A percentile compares a stretch with the other conserved stretches of the same genome.
phyloP scores from a whole-genome alignment of 2,113 vertebrate genomes.

The human (Homo sapiens) region DNA sequence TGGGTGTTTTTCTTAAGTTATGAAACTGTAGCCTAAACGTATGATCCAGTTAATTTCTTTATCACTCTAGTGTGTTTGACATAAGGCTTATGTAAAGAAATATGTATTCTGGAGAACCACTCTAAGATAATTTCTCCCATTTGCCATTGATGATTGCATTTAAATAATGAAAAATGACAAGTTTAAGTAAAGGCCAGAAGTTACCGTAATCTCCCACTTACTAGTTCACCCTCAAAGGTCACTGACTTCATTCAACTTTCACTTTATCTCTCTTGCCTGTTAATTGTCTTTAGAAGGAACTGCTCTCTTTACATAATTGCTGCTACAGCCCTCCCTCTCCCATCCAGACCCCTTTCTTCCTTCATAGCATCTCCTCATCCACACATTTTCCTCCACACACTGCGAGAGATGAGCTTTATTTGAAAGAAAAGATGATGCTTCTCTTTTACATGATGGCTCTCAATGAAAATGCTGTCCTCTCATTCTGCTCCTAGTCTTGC shows the following conservation, averaged over 20 bases:
- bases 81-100: neutral
- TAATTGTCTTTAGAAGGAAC: neutral
- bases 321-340: neutral
- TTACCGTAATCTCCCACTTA: neutral
- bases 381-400: accelerated
- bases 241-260: neutral
- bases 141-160: neutral
- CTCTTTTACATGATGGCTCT: neutral
- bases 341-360: neutral
- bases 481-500: neutral
- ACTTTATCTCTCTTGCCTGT: neutral
- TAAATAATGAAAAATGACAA: neutral
- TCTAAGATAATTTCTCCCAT: neutral
- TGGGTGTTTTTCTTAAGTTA: neutral
- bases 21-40: neutral
- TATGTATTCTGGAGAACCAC: neutral
- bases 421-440: neutral
- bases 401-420: neutral
- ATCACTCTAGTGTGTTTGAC: neutral
- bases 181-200: neutral
- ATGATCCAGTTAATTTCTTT: neutral
- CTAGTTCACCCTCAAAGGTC: neutral
- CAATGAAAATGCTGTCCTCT: neutral
- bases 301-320: accelerated
- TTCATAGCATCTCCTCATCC: accelerated